Evolutionary conservation across 2,113 vertebrate species (phyloP).

Genomic region (Equus przewalskii): DNA sequence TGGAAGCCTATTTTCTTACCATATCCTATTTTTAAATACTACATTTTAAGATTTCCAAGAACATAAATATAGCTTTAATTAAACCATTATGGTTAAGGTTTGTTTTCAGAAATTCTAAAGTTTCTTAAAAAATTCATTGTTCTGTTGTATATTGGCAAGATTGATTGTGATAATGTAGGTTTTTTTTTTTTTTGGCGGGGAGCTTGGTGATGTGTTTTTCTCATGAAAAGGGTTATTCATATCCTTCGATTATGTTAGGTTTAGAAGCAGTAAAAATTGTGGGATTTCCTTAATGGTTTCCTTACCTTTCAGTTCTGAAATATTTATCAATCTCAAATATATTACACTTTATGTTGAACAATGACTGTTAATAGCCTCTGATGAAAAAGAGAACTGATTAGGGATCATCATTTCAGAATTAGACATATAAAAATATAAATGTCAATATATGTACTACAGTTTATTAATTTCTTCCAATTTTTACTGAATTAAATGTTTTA

Average conservation of each 20-base stretch:
- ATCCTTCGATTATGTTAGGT: slow-evolving; percentile 21
- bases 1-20: not conserved
- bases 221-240: slow-evolving; percentile 24
- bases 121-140: not conserved
- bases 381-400: not conserved
- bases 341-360: slow-evolving; percentile 26
- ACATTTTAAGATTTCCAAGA: slow-evolving; percentile 31
- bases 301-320: slow-evolving; percentile 59
- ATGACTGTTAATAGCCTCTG: slow-evolving; percentile 62
- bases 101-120: not conserved
- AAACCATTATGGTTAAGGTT: not conserved
- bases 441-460: not conserved
- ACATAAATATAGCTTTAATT: slow-evolving; percentile 21
- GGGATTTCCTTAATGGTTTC: slow-evolving; percentile 58
- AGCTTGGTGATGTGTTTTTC: not conserved
- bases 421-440: not conserved
- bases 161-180: not conserved
- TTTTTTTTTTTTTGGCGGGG: not conserved
- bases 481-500: slow-evolving; percentile 44
- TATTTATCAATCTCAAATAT: slow-evolving; percentile 68
- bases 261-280: slow-evolving; percentile 60
- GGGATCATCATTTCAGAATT: not conserved
- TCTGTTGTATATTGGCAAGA: not conserved
- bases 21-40: not conserved
- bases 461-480: slow-evolving; percentile 23